Evolutionary conservation across 2,888 invertebrate genomes (phyloP), one percentile per base, ranked within the genome.

Genomic region (Limenitis camilla): DNA sequence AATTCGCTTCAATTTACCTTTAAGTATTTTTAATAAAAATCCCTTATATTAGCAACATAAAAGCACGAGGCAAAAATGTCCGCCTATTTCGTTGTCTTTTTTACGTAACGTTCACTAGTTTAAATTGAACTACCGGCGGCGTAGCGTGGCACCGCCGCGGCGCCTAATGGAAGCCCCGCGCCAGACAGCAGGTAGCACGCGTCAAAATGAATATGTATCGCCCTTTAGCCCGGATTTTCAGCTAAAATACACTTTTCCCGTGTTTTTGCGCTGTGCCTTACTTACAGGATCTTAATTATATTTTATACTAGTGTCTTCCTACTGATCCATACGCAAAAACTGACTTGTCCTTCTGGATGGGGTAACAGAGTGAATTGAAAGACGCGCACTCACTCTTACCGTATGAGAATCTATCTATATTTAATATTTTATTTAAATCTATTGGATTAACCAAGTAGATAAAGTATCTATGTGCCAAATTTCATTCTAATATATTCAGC

Each of bases 141-240:
- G 49, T 35, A 32, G 53, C 53, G 49, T 48, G 56, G 56, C 53
- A 48, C 45, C 40, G 50, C 50, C 45, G 44, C 45, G 33, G 41
- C 43, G 49, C 39, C 39, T 56, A 56, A 51, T 48, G 56, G 56
- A 56, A 48, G 41, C 40, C 50, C 50, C 45, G 44, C 45, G 33
- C 48, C 46, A 42, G 55, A 52, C 55, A 41, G 49, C 47, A 48
- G 44, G 50, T 40, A 50, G 44, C 5, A 43, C 46, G 55, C 49
- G 52, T 52, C 52, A 53, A 49, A 56, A 56, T 52, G 49, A 56
- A 56, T 50, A 56, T 45, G 52, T 44, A 52, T 48, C 48, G 52
- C 43, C 39, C 55, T 55, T 47, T 38, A 48, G 47, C 44, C 40
- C 52, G 55, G 44, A 52, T 55, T 55, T 55, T 47, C 44, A 52